These are phyloP conservation scores for Philereme vetulata DNA, from an alignment of 2,888 invertebrate species.

Conservation along the genomic window DNA sequence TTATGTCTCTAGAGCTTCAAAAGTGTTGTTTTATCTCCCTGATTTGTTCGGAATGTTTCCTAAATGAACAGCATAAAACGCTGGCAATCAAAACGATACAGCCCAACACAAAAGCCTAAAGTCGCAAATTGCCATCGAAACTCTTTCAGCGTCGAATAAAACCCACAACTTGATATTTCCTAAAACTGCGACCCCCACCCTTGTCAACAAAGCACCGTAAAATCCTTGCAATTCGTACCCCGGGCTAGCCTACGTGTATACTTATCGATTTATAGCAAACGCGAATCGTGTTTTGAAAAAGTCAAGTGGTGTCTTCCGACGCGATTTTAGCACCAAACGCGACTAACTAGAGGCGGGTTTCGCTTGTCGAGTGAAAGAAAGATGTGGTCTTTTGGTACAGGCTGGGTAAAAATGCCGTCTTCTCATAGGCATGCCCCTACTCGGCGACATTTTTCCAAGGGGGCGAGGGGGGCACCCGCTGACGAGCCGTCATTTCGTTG, in stretches of 20 bases:
- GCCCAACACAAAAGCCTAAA: slow-evolving; percentile 7
- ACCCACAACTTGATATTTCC: slow-evolving; percentile 67
- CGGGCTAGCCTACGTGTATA: slow-evolving; percentile 69
- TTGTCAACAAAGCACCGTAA: slow-evolving; percentile 71
- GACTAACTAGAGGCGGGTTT: slow-evolving; percentile 50
- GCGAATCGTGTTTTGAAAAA: slow-evolving; percentile 69
- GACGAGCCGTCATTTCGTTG: slow-evolving; percentile 81
- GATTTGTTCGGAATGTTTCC: too few relatives aligned
- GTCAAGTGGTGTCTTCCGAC: slow-evolving; percentile 45
- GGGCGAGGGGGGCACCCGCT: slow-evolving; percentile 69
- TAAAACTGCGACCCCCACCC: slow-evolving; percentile 66
- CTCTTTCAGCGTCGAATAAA: slow-evolving; percentile 44
- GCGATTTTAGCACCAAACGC: slow-evolving; percentile 41
- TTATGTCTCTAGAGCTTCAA: too few relatives aligned
- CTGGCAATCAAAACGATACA: slow-evolving; percentile 13
- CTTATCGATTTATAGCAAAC: slow-evolving; percentile 81
- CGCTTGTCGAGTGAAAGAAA: slow-evolving; percentile 44
- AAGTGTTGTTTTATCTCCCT: too few relatives aligned
- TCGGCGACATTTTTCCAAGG: slow-evolving; percentile 76
- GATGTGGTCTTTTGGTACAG: slow-evolving; percentile 63
- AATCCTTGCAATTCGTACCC: slow-evolving; percentile 79
- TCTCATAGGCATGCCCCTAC: slow-evolving; percentile 74
- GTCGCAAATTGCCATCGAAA: slow-evolving; percentile 23
- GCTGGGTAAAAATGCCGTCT: slow-evolving; percentile 80
- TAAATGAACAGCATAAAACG: too few relatives aligned